Percentiles rank a stretch among this genome's conserved stretches.
Conservation (phyloP, 2,797 vertebrate genomes). For the Caiman crocodilus region DNA sequence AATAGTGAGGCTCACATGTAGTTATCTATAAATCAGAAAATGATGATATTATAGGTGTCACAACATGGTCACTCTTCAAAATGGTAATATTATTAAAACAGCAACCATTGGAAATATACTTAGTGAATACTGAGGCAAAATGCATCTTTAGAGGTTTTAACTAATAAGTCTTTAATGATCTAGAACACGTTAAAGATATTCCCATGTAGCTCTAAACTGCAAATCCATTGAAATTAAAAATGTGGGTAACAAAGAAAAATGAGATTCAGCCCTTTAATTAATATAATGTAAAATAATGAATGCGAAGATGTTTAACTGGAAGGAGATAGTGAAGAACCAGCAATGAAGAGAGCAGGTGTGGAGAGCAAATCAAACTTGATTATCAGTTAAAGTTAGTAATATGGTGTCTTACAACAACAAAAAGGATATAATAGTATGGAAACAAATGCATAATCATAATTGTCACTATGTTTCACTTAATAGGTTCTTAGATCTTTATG, state of each 20-base stretch:
- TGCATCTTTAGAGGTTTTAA: not conserved
- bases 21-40: not conserved
- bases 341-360: not conserved
- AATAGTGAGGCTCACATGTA: not conserved
- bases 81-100: not conserved
- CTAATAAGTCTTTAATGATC: not conserved
- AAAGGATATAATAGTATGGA: slow-evolving; percentile 28
- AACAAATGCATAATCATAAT: not conserved
- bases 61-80: not conserved
- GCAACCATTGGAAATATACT: not conserved
- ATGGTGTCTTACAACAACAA: slow-evolving; percentile 12
- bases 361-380: slow-evolving; percentile 45
- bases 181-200: not conserved
- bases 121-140: not conserved
- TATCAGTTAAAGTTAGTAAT: not conserved
- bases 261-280: not conserved
- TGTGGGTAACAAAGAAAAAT: not conserved
- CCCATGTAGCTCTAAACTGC: not conserved
- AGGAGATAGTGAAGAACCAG: not conserved
- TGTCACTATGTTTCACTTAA: not conserved
- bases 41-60: not conserved
- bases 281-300: not conserved
- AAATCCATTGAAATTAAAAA: not conserved
- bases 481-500: not conserved
- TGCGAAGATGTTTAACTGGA: not conserved